Evolutionary conservation across 2,888 invertebrate species (phyloP), one percentile per base, ranked within the genome.

Genomic region (Eupithecia pulchellata): DNA sequence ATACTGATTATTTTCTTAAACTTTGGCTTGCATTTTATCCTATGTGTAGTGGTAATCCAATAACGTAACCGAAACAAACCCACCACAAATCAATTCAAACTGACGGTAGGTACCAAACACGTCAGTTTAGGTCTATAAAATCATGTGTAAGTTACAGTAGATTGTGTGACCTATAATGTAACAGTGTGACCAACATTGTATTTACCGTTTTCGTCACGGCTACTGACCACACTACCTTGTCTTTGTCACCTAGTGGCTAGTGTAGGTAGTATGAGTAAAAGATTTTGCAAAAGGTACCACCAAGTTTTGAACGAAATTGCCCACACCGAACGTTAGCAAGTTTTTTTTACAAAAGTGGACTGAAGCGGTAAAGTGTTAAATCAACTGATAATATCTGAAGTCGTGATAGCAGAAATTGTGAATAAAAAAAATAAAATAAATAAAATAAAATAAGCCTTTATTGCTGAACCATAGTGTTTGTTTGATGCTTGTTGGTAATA

Each of bases 201-300:
- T 61, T 64, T 42, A 71, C 64, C 62, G 61, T 68, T 71, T 68
- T 32, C 61, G 65, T 69, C 65, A 61, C 30, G 61, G 60, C 57
- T 27, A 14, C 39, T 68, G 42, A 61, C 17, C n/a, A 17, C 30
- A 32, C 8, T 58, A 30, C 32, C 58, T 30, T n/a, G 29, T n/a
- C 32, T 60, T n/a, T 60, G 58, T 60, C 58, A 60, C 58, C 27
- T 58, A 58, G 29, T 57, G 13, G 8, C 30, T 13, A 17, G 57
- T 30, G 29, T 57, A 4, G 8, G 29, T 13, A 17, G 57, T 30
- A 17, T 8, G 17, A 29, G 29, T 29, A 29, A 17, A 29, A 11
- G 17, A 47, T 52, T 52, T 25, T 52, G 2, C 20, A 20, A 47
- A 42, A 47, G 8, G 20, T 2, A 47, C 0, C 9, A 47, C 0